These are phyloP conservation scores for Stegana nigrithorax DNA, from an alignment of 2,888 invertebrate species.

Conservation along the genomic window DNA sequence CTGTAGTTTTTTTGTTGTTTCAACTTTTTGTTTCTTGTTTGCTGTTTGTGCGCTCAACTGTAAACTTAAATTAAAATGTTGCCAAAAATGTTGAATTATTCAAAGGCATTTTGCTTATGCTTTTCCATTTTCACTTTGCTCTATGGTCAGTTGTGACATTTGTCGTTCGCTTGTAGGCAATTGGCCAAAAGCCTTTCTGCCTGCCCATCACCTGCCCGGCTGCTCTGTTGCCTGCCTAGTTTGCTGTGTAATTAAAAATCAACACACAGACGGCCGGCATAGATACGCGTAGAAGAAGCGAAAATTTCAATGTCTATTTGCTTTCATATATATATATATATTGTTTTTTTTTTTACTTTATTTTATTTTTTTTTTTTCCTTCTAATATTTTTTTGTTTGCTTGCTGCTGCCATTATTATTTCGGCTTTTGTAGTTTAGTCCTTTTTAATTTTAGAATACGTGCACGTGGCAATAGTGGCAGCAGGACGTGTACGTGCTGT, in stretches of 20 bases:
- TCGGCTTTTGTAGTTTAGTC: too few relatives aligned
- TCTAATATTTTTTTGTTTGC: neutral
- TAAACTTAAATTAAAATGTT: slow-evolving; percentile 63
- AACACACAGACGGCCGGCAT: neutral
- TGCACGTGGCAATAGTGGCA: too few relatives aligned
- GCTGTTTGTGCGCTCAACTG: slow-evolving; percentile 36
- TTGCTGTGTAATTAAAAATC: slow-evolving; percentile 17
- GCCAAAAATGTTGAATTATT: slow-evolving; percentile 61
- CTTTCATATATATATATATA: too few relatives aligned
- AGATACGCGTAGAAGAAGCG: neutral
- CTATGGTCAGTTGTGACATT: neutral
- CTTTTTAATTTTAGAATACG: too few relatives aligned
- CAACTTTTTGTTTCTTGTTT: neutral
- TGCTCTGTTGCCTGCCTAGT: neutral
- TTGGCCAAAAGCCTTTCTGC: neutral
- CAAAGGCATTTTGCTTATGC: slow-evolving; percentile 43
- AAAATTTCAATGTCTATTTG: too few relatives aligned
- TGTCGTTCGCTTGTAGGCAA: neutral
- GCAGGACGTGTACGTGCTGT: too few relatives aligned
- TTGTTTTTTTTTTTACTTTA: neutral
- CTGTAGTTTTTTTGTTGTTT: neutral
- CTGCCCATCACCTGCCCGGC: too few relatives aligned
- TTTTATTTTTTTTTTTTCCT: neutral
- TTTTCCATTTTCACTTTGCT: slow-evolving; percentile 2
- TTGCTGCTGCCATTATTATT: neutral